Conservation (phyloP, 2,113 vertebrate genomes). For the Gopherus evgoodei region DNA sequence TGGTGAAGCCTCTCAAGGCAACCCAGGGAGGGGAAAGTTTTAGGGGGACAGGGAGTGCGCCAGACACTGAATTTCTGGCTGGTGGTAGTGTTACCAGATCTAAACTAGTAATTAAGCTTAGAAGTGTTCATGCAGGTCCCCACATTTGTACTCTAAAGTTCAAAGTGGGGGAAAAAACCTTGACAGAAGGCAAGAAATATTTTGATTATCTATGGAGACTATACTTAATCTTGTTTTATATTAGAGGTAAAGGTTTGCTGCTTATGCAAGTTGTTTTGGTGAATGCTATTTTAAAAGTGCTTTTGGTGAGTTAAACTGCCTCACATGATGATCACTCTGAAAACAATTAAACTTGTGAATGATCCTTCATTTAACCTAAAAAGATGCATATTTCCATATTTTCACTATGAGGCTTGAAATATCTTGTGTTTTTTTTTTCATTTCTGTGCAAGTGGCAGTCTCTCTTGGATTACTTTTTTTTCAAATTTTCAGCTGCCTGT, state of each 20-base stretch:
- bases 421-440: background rate
- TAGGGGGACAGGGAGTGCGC: no score
- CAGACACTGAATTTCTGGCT: no score
- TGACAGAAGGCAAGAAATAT: background rate
- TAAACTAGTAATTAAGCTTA: no score
- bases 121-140: no score
- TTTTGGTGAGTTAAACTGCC: background rate
- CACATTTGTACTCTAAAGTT: no score
- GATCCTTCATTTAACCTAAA: background rate
- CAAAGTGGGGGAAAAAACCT: no score
- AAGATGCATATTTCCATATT: background rate
- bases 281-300: conserved; percentile 15
- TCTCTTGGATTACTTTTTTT: conserved; percentile 24
- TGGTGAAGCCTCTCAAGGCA: no score
- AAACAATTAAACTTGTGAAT: background rate
- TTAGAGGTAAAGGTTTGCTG: background rate
- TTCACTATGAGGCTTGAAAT: background rate
- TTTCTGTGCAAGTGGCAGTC: background rate
- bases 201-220: background rate
- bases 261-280: background rate
- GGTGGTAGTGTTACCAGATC: no score
- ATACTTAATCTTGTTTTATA: background rate
- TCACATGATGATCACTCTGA: background rate
- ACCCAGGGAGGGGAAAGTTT: no score
- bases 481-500: background rate